These are phyloP conservation scores for Pedetes capensis DNA, from an alignment of 2,113 vertebrate genomes.

Conservation along the genomic window DNA sequence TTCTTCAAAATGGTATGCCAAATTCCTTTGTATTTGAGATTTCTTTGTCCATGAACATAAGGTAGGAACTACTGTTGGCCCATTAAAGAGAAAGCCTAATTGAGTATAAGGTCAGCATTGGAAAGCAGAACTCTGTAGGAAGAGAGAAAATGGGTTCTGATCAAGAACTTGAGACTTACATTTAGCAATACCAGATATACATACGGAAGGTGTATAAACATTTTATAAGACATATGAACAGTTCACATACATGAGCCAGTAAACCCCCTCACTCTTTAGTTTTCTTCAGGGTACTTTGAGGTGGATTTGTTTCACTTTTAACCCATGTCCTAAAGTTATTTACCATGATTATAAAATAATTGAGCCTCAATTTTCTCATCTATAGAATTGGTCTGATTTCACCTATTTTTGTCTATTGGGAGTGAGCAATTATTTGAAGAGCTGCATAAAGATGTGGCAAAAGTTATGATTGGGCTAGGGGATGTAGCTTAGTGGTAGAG, in stretches of 20 bases:
- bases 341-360: neutral
- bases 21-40: neutral
- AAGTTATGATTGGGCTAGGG: neutral
- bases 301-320: neutral
- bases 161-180: neutral
- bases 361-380: no score
- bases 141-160: neutral
- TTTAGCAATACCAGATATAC: accelerated
- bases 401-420: neutral
- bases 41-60: neutral
- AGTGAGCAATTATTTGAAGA: neutral
- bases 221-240: neutral
- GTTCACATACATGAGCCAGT: neutral
- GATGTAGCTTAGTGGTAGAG: neutral
- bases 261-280: neutral
- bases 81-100: neutral
- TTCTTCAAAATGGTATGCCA: neutral
- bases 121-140: neutral
- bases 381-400: neutral
- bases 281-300: neutral
- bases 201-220: no score
- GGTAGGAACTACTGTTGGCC: accelerated
- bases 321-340: neutral
- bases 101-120: neutral
- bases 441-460: neutral